Conservation (phyloP, 2,888 invertebrate genomes). For the Parnassius orleans region DNA sequence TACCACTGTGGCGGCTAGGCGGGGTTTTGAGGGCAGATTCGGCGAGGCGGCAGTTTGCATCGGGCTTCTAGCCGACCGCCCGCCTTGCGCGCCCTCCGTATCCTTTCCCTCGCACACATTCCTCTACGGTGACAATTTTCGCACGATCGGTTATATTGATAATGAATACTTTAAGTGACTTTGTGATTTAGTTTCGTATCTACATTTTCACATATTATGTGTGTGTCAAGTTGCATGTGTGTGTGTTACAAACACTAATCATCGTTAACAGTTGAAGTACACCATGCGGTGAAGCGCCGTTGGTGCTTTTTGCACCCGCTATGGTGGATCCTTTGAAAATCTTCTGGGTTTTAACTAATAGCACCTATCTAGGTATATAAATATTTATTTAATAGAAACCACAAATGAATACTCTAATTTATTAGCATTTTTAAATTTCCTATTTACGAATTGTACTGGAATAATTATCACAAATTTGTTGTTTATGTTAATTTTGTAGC, state of each 20-base stretch:
- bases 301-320: conserved; percentile 59
- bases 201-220: conserved; percentile 24
- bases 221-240: conserved; percentile 30
- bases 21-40: conserved; percentile 63
- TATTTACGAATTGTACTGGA: conserved; percentile 4
- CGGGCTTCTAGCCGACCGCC: conserved; percentile 60
- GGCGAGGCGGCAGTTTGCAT: conserved; percentile 72
- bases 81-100: conserved; percentile 47
- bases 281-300: conserved; percentile 72
- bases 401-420: conserved; percentile 4
- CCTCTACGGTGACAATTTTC: conserved; percentile 42
- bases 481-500: conserved; percentile 23
- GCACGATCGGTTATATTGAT: conserved; percentile 34
- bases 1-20: conserved; percentile 61
- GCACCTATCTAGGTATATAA: conserved; percentile 87
- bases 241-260: conserved; percentile 30
- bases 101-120: conserved; percentile 29
- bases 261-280: conserved; percentile 51
- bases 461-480: conserved; percentile 22
- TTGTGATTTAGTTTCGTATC: conserved; percentile 24
- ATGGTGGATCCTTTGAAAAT: conserved; percentile 92
- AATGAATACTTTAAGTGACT: conserved; percentile 27
- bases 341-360: conserved; percentile 92
- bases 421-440: conserved; percentile 1
- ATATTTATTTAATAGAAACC: conserved; percentile 8